Percentiles rank a stretch among this genome's conserved stretches.
Conservation (phyloP, 1,140 invertebrate genomes). For the Galendromus occidentalis region DNA sequence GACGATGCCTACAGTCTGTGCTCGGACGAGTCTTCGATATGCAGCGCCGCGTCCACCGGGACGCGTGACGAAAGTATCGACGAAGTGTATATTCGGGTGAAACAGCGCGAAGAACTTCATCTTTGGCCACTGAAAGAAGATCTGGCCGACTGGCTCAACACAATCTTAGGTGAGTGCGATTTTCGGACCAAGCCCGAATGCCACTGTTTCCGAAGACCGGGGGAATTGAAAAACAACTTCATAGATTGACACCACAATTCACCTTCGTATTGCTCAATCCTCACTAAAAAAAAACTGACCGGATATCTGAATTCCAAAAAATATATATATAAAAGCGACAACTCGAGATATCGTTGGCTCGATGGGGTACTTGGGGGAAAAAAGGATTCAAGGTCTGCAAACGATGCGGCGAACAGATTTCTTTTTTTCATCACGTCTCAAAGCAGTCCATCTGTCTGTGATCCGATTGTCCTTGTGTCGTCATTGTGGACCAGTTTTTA, state of each 20-base stretch:
- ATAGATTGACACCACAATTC: too few species aligned
- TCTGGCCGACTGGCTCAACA: slow-evolving; percentile 66
- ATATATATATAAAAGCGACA: too few species aligned
- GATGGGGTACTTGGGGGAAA: too few species aligned
- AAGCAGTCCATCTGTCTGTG: neutral
- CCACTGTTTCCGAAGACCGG: too few species aligned
- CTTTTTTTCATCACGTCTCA: slow-evolving; percentile 14
- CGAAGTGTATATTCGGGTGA: slow-evolving; percentile 2
- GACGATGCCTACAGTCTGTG: slow-evolving; percentile 3
- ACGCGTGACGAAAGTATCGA: neutral
- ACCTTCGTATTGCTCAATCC: too few species aligned
- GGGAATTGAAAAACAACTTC: too few species aligned
- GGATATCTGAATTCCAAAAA: too few species aligned
- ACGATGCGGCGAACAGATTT: neutral
- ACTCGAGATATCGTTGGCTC: too few species aligned
- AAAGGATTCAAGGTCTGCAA: neutral
- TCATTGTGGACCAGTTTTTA: slow-evolving; percentile 13
- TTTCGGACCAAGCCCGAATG: too few species aligned
- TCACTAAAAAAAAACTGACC: too few species aligned
- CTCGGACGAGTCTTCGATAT: neutral
- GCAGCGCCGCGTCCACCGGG: neutral
- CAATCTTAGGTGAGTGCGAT: slow-evolving; percentile 45
- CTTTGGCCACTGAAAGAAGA: slow-evolving; percentile 61
- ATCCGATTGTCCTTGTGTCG: slow-evolving; percentile 14
- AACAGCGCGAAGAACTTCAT: slow-evolving; percentile 38